Conservation (phyloP, 2,888 invertebrate genomes). For the Mythimna albipuncta region DNA sequence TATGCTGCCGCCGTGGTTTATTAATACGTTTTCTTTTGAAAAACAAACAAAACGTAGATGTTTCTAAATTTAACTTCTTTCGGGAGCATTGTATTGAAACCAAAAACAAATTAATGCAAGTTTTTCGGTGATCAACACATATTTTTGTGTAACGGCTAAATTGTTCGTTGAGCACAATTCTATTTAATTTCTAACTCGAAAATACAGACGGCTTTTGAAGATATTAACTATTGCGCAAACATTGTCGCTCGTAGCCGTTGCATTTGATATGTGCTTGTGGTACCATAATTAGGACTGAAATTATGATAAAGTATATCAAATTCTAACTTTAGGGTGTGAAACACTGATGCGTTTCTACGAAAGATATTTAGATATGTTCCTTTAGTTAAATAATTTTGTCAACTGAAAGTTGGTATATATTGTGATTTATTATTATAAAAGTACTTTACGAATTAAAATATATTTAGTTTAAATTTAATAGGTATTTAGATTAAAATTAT, state of each 20-base stretch:
- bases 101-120: conserved; percentile 46
- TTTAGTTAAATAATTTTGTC: conserved; percentile 85
- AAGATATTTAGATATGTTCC: conserved; percentile 82
- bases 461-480: conserved; percentile 85
- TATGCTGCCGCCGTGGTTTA: conserved; percentile 49
- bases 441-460: conserved; percentile 85
- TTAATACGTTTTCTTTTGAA: conserved; percentile 26
- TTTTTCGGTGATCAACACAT: conserved; percentile 53
- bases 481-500: conserved; percentile 82
- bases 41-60: conserved; percentile 12
- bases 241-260: conserved; percentile 34
- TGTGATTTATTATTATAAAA: conserved; percentile 88
- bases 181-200: conserved; percentile 11
- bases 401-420: conserved; percentile 88
- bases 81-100: conserved; percentile 21
- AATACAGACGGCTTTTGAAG: conserved; percentile 8
- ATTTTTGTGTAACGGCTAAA: conserved; percentile 43
- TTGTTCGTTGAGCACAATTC: conserved; percentile 7
- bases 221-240: conserved; percentile 1
- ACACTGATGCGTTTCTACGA: conserved; percentile 78
- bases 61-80: conserved; percentile 9
- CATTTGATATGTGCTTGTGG: conserved; percentile 51
- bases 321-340: conserved; percentile 78
- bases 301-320: conserved; percentile 64
- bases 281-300: conserved; percentile 65